Evolutionary conservation across 2,888 invertebrate species (phyloP).

Genomic region (Trachelus iudaicus): DNA sequence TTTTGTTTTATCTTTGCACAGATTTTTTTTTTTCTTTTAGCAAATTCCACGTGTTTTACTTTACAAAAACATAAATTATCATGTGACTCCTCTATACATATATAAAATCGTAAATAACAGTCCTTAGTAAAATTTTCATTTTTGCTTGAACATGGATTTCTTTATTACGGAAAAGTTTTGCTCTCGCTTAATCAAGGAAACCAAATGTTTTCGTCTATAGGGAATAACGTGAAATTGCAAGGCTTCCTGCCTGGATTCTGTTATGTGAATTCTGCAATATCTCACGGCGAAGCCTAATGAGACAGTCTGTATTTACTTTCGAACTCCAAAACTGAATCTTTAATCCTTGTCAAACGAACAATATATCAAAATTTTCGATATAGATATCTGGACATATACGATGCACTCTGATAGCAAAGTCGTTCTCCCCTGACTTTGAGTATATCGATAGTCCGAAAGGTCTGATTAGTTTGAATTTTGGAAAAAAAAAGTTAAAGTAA

Average conservation of each 20-base stretch:
- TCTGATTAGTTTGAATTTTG: background rate
- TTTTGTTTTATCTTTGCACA: no score
- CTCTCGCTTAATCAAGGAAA: background rate
- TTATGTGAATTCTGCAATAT: background rate
- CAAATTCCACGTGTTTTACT: background rate
- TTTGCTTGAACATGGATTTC: background rate
- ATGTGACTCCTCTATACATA: no score
- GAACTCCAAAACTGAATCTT: background rate
- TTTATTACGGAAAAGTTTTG: background rate
- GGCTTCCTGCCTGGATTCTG: background rate
- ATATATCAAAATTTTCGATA: background rate
- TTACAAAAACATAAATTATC: no score
- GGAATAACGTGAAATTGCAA: background rate
- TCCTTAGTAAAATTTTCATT: background rate
- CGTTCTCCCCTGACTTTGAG: background rate
- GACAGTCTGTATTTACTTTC: background rate
- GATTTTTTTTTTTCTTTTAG: background rate
- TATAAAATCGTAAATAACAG: no score
- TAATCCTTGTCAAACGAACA: background rate
- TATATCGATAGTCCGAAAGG: background rate
- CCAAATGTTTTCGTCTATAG: background rate
- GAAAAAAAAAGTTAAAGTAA: background rate
- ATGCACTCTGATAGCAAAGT: background rate
- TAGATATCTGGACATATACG: background rate
- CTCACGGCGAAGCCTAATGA: background rate